A percentile compares a stretch with the other conserved stretches of the same genome.
These are phyloP conservation scores for Brachylomia viminalis DNA, from an alignment of 2,888 invertebrate genomes.

Conservation along the genomic window DNA sequence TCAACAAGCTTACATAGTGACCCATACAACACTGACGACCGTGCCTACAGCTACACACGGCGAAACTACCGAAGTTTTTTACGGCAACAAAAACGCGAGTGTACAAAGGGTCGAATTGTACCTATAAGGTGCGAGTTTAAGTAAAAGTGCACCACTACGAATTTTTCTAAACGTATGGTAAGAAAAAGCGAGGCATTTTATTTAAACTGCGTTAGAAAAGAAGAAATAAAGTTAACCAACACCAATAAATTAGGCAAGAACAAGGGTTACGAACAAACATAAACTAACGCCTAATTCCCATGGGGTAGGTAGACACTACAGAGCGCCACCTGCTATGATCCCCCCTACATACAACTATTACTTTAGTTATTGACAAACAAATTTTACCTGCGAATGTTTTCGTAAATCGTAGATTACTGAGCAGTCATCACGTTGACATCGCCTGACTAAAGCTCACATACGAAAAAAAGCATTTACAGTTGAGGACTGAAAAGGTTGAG, in stretches of 20 bases:
- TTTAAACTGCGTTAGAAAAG: background rate
- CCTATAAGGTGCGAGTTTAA: background rate
- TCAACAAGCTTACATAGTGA: too few species aligned
- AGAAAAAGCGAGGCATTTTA: background rate
- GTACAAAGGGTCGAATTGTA: background rate
- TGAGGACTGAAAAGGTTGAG: background rate
- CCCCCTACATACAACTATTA: background rate
- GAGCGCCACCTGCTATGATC: background rate
- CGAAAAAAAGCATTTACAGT: background rate
- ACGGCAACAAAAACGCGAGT: too few species aligned
- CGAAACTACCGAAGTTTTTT: too few species aligned
- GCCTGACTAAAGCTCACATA: slow-evolving; percentile 3
- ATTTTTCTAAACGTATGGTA: background rate
- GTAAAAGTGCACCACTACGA: slow-evolving; percentile 3
- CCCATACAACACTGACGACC: too few species aligned
- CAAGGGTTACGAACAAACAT: background rate
- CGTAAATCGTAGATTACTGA: background rate
- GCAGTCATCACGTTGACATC: background rate
- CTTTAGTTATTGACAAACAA: background rate
- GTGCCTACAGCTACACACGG: too few species aligned
- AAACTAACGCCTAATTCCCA: background rate
- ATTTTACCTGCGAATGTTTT: background rate
- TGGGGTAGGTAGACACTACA: background rate
- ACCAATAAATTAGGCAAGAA: background rate
- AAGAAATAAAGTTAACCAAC: background rate